Conservation (phyloP, 1,140 invertebrate species). For the Aphis gossypii region DNA sequence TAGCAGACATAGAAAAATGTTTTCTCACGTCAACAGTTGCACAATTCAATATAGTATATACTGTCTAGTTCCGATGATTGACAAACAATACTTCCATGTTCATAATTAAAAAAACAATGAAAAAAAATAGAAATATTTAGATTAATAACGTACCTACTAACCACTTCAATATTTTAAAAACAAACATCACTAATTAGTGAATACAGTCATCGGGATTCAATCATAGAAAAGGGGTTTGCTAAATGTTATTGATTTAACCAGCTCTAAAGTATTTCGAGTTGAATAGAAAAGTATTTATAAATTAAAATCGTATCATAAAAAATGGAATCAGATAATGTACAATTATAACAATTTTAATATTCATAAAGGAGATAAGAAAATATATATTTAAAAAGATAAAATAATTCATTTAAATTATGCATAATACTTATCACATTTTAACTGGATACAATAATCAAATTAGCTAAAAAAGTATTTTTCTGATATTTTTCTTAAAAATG, state of each 20-base stretch:
- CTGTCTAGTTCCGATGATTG: background rate
- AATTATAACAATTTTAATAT: background rate
- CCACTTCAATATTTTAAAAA: background rate
- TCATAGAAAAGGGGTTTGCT: background rate
- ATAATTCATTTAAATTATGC: background rate
- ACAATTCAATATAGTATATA: background rate
- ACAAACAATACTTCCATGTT: background rate
- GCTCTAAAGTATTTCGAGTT: background rate
- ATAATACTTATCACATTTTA: background rate
- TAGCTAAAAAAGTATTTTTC: background rate
- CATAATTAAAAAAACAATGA: background rate
- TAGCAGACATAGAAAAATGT: background rate
- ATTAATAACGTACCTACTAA: background rate
- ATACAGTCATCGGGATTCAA: background rate
- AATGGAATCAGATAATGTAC: background rate
- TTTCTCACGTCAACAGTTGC: constrained; percentile 18
- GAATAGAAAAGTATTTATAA: background rate
- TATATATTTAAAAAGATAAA: background rate
- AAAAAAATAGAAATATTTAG: background rate
- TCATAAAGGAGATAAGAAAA: background rate
- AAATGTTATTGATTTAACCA: background rate
- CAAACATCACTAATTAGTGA: background rate
- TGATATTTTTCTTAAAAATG: background rate
- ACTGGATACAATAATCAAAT: background rate
- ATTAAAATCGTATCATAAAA: background rate